phyloP scores from a whole-genome alignment of 2,797 vertebrate genomes.

The Gouania willdenowi region DNA sequence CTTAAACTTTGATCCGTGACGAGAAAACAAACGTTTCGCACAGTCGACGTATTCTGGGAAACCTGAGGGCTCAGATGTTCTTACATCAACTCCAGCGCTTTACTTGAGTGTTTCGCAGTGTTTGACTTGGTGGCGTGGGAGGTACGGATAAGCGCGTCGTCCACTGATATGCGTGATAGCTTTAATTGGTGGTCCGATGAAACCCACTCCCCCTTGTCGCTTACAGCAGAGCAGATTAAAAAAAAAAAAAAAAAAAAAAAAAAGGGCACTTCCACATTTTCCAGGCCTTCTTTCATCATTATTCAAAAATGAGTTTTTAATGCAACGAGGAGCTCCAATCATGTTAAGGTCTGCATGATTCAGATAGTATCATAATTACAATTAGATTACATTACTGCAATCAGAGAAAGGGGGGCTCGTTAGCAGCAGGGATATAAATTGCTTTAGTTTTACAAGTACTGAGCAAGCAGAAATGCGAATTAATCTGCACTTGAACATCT shows the following conservation, averaged over 20 bases:
- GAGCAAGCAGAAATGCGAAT: slow-evolving; percentile 99
- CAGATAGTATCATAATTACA: slow-evolving; percentile 99
- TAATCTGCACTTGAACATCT: slow-evolving; percentile 99
- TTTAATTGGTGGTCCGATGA: slow-evolving; percentile 73
- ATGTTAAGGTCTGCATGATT: slow-evolving; percentile 99
- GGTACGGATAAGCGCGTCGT: slow-evolving; percentile 59
- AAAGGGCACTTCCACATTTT: slow-evolving; percentile 99
- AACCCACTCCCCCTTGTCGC: slow-evolving; percentile 60
- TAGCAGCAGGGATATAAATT: slow-evolving; percentile 99
- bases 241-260: slow-evolving; percentile 94
- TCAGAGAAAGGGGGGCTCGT: slow-evolving; percentile 98
- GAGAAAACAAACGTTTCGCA: too few relatives aligned
- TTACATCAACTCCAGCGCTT: too few relatives aligned
- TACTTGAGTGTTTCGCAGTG: too few relatives aligned
- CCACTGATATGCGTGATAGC: slow-evolving; percentile 66
- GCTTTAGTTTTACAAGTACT: slow-evolving; percentile 99
- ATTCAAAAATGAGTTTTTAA: slow-evolving; percentile 99
- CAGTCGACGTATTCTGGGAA: too few relatives aligned
- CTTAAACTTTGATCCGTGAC: too few relatives aligned
- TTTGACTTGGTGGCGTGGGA: too few relatives aligned
- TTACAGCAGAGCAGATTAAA: slow-evolving; percentile 37
- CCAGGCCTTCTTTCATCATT: slow-evolving; percentile 99
- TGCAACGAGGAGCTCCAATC: slow-evolving; percentile 99
- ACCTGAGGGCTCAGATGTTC: too few relatives aligned
- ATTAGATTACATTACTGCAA: slow-evolving; percentile 99